Base-by-base conservation (phyloP, 1,140 invertebrate genomes). In the Carposina sasakii region DNA sequence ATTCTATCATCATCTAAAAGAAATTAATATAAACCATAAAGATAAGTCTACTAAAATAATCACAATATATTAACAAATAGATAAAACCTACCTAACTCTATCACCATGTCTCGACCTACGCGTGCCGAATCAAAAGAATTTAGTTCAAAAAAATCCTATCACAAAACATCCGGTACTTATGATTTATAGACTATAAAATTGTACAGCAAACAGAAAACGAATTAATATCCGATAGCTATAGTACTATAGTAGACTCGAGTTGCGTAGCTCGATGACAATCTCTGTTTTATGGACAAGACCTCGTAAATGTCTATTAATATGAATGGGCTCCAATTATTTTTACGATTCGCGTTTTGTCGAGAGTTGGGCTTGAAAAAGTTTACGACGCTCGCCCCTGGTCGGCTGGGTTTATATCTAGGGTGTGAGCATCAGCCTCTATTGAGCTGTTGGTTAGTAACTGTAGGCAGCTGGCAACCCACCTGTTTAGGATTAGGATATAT, bases 291-390 rank as follows among this genome's bases (percentile, higher is more conserved):
- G 68, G 76, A 57, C 48, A 60, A 74, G 70, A 65, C 58, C 63
- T 79, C 76, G 71, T 85, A 85, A 85, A 82, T 68, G 77, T 85
- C 81, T 78, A 82, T 85, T 85, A 85, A 85, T 82, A 85, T 85
- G 78, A 85, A 85, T 82, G 72, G 76, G 67, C 66, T 71, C 72
- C 81, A 85, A 85, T 85, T 85, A 82, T 69, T 75, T 85, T 85
- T 85, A 85, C 62, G 74, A 77, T 76, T 76, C 68, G 76, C 81
- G 71, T 81, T 82, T 78, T 81, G 75, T 81, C 67, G 69, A 66
- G 70, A 70, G 69, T 65, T 51, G 64, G 47, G 71, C 65, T 76
- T 63, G 74, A 81, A 77, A 81, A 82, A 79, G 39, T 82, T 82
- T 81, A 81, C 73, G 81, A 84, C 68, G 60, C 56, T 63, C 56